Conservation (phyloP, 2,113 vertebrate species). For the Amazona guildingii region DNA sequence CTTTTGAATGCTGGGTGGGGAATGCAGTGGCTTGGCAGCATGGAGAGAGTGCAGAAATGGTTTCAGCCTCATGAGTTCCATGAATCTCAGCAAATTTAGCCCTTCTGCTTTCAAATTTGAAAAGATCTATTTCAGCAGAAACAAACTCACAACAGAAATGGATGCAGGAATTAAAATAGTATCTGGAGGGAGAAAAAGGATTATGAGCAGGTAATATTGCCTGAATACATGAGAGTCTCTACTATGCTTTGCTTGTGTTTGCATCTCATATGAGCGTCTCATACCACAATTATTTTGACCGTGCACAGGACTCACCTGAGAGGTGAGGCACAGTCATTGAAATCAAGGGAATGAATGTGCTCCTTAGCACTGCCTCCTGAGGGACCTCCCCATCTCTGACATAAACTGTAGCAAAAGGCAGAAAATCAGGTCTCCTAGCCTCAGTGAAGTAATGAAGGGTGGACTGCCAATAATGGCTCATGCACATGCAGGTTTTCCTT, state of each 20-base stretch:
- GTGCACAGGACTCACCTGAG: neutral
- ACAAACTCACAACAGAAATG: neutral
- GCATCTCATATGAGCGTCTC: neutral
- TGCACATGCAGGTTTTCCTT: fast-evolving
- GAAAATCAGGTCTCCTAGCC: neutral
- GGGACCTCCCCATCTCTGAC: neutral
- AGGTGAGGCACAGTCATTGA: neutral
- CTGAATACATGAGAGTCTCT: neutral
- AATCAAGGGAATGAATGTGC: neutral
- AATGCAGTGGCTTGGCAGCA: constrained; percentile 25
- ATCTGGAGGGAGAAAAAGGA: neutral
- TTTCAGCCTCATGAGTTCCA: neutral
- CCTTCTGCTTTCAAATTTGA: neutral
- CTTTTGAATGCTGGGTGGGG: neutral
- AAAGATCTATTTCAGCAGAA: neutral
- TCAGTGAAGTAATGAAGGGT: neutral
- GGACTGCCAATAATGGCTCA: neutral
- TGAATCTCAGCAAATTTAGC: neutral
- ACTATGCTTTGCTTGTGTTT: neutral
- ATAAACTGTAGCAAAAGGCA: neutral
- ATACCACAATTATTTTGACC: neutral
- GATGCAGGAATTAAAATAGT: neutral
- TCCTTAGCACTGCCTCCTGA: neutral
- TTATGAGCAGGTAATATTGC: neutral
- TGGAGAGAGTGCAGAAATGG: fast-evolving